Evolutionary conservation across 2,888 invertebrate genomes (phyloP).

Genomic region (Cheilosia variabilis): DNA sequence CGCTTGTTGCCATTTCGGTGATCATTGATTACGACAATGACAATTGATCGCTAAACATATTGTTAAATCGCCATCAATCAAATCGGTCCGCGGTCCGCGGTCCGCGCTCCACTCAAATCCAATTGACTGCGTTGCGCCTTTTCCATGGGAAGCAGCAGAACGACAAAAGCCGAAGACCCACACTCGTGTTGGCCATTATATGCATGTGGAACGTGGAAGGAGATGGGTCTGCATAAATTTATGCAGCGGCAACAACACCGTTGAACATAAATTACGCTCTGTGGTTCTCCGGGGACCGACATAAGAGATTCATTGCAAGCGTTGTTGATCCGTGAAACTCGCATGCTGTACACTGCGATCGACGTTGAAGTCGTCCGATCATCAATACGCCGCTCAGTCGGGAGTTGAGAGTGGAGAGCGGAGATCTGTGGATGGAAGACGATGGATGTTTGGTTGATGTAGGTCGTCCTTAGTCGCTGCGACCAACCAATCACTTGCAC

Average conservation of each 20-base stretch:
- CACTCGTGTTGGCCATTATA: constrained; percentile 8
- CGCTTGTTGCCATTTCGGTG: constrained; percentile 73
- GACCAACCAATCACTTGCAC: constrained; percentile 58
- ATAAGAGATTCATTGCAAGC: constrained; percentile 72
- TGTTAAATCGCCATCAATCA: constrained; percentile 83
- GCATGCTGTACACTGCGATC: constrained; percentile 69
- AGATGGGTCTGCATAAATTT: constrained; percentile 71
- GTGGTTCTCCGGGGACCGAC: constrained; percentile 69
- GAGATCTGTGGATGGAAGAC: constrained; percentile 6
- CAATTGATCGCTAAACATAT: constrained; percentile 83
- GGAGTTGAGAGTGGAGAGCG: constrained; percentile 18
- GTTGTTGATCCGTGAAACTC: constrained; percentile 73
- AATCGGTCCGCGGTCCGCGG: constrained; percentile 74
- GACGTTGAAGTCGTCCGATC: constrained; percentile 58
- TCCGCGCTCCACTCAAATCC: constrained; percentile 55
- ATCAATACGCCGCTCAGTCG: constrained; percentile 49
- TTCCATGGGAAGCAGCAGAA: constrained; percentile 11
- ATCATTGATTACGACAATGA: constrained; percentile 76
- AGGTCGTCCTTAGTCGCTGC: constrained; percentile 51
- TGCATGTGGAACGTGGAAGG: constrained; percentile 67
- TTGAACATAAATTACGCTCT: constrained; percentile 74
- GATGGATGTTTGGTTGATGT: constrained; percentile 46
- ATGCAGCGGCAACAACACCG: constrained; percentile 75
- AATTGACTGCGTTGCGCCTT: constrained; percentile 45
- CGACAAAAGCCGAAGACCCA: constrained; percentile 19